A percentile compares a stretch with the other conserved stretches of the same genome.
These are phyloP conservation scores for Zele albiditarsus DNA, from an alignment of 2,888 invertebrate species.

Conservation along the genomic window DNA sequence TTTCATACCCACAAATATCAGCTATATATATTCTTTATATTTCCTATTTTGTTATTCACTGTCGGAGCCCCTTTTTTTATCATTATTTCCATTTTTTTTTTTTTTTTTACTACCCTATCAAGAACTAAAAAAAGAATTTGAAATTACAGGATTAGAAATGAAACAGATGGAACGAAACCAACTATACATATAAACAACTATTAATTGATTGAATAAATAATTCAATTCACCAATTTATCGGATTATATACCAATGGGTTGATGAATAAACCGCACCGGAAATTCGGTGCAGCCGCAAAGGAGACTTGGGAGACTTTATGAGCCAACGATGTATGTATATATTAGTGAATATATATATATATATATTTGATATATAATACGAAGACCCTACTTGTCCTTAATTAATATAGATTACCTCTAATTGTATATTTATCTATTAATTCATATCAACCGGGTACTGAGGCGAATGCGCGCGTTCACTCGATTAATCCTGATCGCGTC, in stretches of 20 bases:
- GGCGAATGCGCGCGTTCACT: slow-evolving; percentile 57
- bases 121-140: slow-evolving; percentile 59
- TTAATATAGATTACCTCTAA: slow-evolving; percentile 73
- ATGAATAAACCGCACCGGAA: slow-evolving; percentile 71
- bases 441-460: slow-evolving; percentile 63
- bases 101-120: slow-evolving; percentile 58
- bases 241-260: slow-evolving; percentile 58
- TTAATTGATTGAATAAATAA: neutral
- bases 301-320: slow-evolving; percentile 52
- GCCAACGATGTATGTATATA: slow-evolving; percentile 36
- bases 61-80: slow-evolving; percentile 52
- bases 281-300: slow-evolving; percentile 69
- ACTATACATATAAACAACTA: neutral
- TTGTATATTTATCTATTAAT: slow-evolving; percentile 73
- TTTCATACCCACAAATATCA: slow-evolving; percentile 35
- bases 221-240: neutral
- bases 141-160: slow-evolving; percentile 59
- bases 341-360: neutral
- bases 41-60: slow-evolving; percentile 19
- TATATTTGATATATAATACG: slow-evolving; percentile 10
- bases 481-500: slow-evolving; percentile 68
- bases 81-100: slow-evolving; percentile 55
- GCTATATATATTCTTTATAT: neutral
- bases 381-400: slow-evolving; percentile 63
- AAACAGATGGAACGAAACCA: slow-evolving; percentile 22